Conservation (phyloP, 2,797 vertebrate species). For the Paedocypris micromegethes region DNA sequence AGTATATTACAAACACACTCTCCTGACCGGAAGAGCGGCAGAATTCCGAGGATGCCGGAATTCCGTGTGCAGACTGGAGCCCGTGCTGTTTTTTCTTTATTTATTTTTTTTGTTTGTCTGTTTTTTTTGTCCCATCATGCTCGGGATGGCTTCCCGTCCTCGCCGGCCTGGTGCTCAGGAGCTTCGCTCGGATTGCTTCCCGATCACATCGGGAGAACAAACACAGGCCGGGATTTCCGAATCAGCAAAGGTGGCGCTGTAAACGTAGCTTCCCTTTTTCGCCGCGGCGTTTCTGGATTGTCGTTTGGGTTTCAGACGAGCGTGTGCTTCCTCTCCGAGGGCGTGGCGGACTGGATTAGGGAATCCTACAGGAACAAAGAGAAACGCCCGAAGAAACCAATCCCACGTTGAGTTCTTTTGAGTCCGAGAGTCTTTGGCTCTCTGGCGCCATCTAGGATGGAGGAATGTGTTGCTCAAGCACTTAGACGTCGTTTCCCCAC, state of each 20-base stretch:
- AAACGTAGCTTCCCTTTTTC: conserved; percentile 35
- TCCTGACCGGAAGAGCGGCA: conserved; percentile 52
- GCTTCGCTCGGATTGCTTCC: conserved; percentile 23
- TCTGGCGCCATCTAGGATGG: conserved; percentile 49
- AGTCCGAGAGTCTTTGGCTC: conserved; percentile 1
- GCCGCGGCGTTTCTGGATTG: conserved; percentile 20
- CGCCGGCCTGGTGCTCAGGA: conserved; percentile 48
- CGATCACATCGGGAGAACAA: conserved; percentile 23
- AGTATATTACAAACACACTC: conserved; percentile 75
- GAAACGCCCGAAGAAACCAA: conserved; percentile 15
- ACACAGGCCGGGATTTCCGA: conserved; percentile 10
- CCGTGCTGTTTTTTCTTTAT: too few relatives aligned
- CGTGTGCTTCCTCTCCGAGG: conserved; percentile 66
- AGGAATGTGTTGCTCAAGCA: conserved; percentile 64
- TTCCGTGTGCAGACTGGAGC: too few relatives aligned
- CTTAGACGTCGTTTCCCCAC: conserved; percentile 36
- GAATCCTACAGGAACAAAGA: not conserved
- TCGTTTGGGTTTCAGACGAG: conserved; percentile 26
- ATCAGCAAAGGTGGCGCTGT: not conserved
- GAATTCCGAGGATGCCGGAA: too few relatives aligned
- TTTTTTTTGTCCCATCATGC: conserved; percentile 51
- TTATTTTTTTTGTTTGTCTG: conserved; percentile 12
- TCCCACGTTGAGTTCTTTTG: too few relatives aligned
- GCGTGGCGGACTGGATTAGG: conserved; percentile 30
- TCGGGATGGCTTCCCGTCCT: conserved; percentile 52